Percentiles rank a stretch among this genome's conserved stretches.
These are phyloP conservation scores for Epirrhoe tristata DNA, from an alignment of 2,888 invertebrate species.

Conservation along the genomic window DNA sequence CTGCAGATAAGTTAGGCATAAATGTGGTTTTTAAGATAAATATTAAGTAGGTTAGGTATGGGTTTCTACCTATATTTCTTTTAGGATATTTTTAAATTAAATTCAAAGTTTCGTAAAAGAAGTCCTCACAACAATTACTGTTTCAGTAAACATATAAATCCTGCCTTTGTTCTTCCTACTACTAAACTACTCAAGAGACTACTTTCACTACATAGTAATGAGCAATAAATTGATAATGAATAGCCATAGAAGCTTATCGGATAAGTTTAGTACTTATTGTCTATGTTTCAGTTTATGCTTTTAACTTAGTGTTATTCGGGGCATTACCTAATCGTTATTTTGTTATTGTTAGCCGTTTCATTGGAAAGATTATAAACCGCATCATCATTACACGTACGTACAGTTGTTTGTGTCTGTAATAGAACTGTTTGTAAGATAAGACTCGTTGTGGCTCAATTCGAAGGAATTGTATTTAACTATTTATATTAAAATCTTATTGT, in stretches of 20 bases:
- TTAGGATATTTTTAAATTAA: neutral
- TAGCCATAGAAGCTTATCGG: neutral
- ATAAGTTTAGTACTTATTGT: neutral
- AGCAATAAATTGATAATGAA: neutral
- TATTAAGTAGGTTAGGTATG: no score
- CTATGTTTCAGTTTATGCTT: neutral
- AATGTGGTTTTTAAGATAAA: neutral
- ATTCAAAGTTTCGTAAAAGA: constrained; percentile 1
- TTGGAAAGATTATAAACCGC: neutral
- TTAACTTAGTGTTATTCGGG: neutral
- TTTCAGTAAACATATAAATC: no score
- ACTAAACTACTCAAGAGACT: no score
- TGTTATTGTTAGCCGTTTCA: neutral
- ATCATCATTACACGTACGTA: neutral
- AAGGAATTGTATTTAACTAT: no score
- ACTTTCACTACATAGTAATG: neutral
- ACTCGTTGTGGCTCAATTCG: no score
- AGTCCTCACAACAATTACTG: constrained; percentile 2
- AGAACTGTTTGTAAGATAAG: no score
- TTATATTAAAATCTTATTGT: no score
- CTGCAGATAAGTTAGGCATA: neutral
- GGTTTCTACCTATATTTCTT: neutral
- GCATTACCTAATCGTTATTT: neutral
- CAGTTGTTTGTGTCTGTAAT: neutral
- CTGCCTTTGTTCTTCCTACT: constrained; percentile 21